phyloP scores from a whole-genome alignment of 2,888 invertebrate species.

The Gastracanthus pulcherrimus region DNA sequence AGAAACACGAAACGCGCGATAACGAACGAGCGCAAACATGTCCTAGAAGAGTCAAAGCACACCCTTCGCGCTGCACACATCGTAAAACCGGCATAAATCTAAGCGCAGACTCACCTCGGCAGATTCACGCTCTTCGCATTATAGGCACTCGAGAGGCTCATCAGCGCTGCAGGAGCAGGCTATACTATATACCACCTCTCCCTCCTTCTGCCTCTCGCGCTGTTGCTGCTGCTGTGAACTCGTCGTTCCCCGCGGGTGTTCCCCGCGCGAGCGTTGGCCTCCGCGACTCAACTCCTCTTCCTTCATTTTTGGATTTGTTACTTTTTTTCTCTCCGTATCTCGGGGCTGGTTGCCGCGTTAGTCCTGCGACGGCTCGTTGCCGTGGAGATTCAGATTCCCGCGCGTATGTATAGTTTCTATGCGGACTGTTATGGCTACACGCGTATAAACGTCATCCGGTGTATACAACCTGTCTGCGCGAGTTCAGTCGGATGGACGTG shows the following conservation, averaged over 20 bases:
- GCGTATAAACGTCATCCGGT: not conserved
- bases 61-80: not conserved
- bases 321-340: not conserved
- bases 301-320: not conserved
- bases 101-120: not conserved
- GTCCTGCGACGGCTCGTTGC: not conserved
- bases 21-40: not conserved
- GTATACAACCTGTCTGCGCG: not conserved
- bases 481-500: not conserved
- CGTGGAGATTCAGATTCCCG: not conserved
- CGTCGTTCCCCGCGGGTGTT: no score
- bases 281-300: no score
- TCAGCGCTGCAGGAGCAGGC: not conserved
- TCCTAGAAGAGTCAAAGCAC: not conserved
- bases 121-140: no score
- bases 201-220: not conserved
- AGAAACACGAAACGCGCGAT: not conserved
- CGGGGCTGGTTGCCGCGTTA: no score
- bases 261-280: no score
- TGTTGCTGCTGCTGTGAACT: no score
- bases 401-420: not conserved
- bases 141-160: no score
- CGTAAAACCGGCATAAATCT: conserved; percentile 2
- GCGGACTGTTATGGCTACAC: not conserved
- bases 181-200: not conserved